A percentile compares a stretch with the other conserved stretches of the same genome.
These are phyloP conservation scores for Lycodopsis pacificus DNA, from an alignment of 2,797 vertebrate species.

Conservation along the genomic window DNA sequence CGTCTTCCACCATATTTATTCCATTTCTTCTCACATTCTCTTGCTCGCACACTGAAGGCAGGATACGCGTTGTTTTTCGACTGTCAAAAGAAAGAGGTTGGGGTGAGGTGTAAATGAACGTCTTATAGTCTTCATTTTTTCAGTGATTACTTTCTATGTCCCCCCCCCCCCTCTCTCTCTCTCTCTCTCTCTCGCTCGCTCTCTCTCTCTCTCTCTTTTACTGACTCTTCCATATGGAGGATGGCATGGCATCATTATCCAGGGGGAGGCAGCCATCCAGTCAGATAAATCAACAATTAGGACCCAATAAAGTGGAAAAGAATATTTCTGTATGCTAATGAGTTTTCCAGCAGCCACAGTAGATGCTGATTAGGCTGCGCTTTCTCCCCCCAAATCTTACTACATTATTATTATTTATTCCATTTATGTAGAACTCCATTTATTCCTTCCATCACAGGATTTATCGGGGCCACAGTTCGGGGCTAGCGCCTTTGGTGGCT, in stretches of 20 bases:
- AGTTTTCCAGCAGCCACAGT: constrained; percentile 42
- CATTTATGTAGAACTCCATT: constrained; percentile 58
- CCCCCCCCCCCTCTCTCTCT: not conserved
- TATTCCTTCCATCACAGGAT: constrained; percentile 53
- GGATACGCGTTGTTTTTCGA: constrained; percentile 45
- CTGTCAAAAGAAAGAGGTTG: constrained; percentile 36
- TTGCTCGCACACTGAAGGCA: constrained; percentile 17
- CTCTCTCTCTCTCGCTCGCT: not conserved
- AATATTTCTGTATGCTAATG: constrained; percentile 73
- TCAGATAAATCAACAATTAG: constrained; percentile 73
- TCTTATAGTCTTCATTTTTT: constrained; percentile 29
- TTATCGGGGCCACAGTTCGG: constrained; percentile 49
- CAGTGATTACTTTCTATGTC: not conserved
- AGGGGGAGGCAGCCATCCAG: constrained; percentile 57
- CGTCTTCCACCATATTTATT: constrained; percentile 57
- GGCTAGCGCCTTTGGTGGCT: constrained; percentile 37
- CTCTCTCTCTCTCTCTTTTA: constrained; percentile 3
- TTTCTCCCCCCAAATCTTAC: not conserved
- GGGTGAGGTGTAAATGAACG: constrained; percentile 23
- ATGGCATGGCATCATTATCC: constrained; percentile 69
- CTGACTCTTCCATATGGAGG: constrained; percentile 40
- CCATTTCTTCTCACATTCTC: constrained; percentile 29
- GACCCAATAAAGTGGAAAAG: constrained; percentile 74
- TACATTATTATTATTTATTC: constrained; percentile 56
- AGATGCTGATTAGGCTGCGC: constrained; percentile 58